A percentile compares a stretch with the other conserved stretches of the same genome.
phyloP scores from a whole-genome alignment of 2,797 vertebrate genomes.

The Chaenodraco wilsoni region DNA sequence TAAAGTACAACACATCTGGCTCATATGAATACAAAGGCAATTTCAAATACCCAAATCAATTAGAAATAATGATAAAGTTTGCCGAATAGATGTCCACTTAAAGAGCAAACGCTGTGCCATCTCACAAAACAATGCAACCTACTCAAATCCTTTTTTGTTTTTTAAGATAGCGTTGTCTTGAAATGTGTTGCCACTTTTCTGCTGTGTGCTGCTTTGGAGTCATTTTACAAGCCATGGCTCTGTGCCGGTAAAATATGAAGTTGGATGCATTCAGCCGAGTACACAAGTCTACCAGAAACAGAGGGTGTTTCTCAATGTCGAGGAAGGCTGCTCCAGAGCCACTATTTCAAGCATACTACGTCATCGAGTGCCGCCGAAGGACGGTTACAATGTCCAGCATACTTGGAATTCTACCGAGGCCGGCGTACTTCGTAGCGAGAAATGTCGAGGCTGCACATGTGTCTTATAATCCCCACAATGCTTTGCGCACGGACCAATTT shows the following conservation, averaged over 20 bases:
- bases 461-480: too few species aligned
- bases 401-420: too few species aligned
- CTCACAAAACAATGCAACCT: constrained; percentile 51
- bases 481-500: too few species aligned
- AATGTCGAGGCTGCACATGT: too few species aligned
- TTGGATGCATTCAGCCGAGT: constrained; percentile 53
- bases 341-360: too few species aligned
- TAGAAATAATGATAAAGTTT: constrained; percentile 55
- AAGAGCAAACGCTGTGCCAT: constrained; percentile 43
- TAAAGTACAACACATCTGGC: constrained; percentile 31
- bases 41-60: constrained; percentile 34
- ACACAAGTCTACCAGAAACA: constrained; percentile 74
- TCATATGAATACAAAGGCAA: constrained; percentile 15
- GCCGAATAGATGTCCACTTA: constrained; percentile 46
- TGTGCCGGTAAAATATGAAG: constrained; percentile 67
- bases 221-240: constrained; percentile 76
- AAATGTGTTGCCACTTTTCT: constrained; percentile 58
- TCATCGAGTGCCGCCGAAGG: too few species aligned
- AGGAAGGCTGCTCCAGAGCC: too few species aligned
- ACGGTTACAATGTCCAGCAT: too few species aligned
- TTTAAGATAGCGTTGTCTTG: constrained; percentile 51
- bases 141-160: constrained; percentile 23
- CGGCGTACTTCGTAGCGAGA: too few species aligned
- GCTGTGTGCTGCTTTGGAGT: constrained; percentile 52
- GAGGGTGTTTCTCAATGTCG: too few species aligned